phyloP scores from a whole-genome alignment of 2,888 invertebrate species.

The Lissocephala sabroskyi region DNA sequence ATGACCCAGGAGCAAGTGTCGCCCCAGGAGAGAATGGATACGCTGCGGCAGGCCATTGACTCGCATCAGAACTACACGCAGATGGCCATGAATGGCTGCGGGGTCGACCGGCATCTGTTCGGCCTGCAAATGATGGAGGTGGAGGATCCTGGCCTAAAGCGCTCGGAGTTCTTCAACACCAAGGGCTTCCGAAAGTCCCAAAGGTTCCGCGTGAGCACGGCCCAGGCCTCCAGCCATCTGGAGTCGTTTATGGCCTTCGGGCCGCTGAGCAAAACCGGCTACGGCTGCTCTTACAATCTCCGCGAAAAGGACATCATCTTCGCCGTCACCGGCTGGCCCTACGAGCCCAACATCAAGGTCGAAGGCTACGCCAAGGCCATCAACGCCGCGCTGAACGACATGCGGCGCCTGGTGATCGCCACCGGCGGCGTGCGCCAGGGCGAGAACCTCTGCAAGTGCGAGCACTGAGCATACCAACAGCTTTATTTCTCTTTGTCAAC shows the following conservation, averaged over 20 bases:
- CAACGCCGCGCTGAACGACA: no score
- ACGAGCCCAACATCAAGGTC: no score
- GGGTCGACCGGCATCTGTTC: constrained; percentile 92
- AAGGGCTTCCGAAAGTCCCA: constrained; percentile 80
- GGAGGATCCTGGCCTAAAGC: constrained; percentile 78
- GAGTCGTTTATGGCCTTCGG: constrained; percentile 93
- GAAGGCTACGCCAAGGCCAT: no score
- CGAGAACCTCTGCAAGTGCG: no score
- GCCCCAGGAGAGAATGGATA: constrained; percentile 75
- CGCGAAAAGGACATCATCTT: constrained; percentile 82
- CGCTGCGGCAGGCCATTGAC: constrained; percentile 82
- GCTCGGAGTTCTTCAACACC: constrained; percentile 84
- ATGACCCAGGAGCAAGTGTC: constrained; percentile 75
- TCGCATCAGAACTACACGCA: constrained; percentile 87
- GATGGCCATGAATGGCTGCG: constrained; percentile 76
- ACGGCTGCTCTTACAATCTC: constrained; percentile 96
- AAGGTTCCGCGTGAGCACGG: constrained; percentile 88
- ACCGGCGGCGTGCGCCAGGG: no score
- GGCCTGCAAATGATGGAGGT: constrained; percentile 88
- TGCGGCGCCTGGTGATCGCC: no score
- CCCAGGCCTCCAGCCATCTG: constrained; percentile 87
- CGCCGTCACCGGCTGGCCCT: constrained; percentile 68
- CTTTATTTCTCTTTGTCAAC: constrained; percentile 9
- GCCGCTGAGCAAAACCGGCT: constrained; percentile 87
- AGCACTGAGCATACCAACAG: no score